These are phyloP conservation scores for Poicephalus meyeri DNA, from an alignment of 2,113 vertebrate genomes.

Conservation along the genomic window DNA sequence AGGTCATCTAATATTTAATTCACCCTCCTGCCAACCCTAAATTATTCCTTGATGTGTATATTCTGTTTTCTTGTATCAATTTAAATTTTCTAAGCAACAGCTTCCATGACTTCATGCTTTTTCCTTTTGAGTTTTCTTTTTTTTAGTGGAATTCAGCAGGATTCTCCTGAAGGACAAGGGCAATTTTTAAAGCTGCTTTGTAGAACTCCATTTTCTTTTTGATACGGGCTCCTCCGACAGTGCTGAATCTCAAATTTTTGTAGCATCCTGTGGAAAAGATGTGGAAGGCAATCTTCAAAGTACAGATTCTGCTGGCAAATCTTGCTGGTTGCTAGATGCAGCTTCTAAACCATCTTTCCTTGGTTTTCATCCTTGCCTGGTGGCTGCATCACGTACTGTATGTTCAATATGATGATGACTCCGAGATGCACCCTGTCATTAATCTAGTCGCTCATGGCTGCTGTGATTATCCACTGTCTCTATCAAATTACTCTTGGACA, in stretches of 20 bases:
- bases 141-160: neutral
- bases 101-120: neutral
- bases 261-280: neutral
- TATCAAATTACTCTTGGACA: slow-evolving; percentile 39
- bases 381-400: rapidly evolving
- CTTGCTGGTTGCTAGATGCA: neutral
- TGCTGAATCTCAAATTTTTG: neutral
- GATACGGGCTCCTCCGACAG: neutral
- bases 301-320: neutral
- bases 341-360: neutral
- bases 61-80: neutral
- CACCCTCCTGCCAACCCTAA: neutral
- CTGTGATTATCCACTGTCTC: slow-evolving; percentile 58
- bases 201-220: neutral
- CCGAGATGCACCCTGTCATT: neutral
- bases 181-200: neutral
- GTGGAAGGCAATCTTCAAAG: neutral
- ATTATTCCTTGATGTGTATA: neutral
- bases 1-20: neutral
- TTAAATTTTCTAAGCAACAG: neutral
- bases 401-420: neutral
- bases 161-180: neutral
- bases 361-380: neutral
- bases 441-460: slow-evolving; percentile 20
- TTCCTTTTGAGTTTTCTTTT: neutral